Evolutionary conservation across 2,888 invertebrate genomes (phyloP), one percentile per base, ranked within the genome.

Genomic region (Hemaris fuciformis): DNA sequence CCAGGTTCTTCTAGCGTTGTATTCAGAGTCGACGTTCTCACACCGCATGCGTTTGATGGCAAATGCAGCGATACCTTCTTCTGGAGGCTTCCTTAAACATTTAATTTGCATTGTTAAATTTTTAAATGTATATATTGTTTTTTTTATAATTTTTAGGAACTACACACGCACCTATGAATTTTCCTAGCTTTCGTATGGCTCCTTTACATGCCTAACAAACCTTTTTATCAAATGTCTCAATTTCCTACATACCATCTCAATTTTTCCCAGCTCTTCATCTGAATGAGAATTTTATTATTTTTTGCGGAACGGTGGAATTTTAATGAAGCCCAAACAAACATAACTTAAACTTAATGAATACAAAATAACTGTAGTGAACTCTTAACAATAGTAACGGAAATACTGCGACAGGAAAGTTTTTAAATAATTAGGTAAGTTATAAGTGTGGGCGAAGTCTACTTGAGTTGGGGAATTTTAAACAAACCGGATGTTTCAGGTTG

Each of bases 41-140:
- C 94, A 0, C 96, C 96, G 75, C 96, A 96, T 7, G 95, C 94
- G 69, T 94, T 94, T 0, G 94, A 94, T 0, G 94, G 94, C 38
- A 95, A 79, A 60, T 88, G 89, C 10, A 95, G 84, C 0, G 88
- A 87, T 27, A 94, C 81, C 46, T 84, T 84, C 48, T 83, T 87
- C 66, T 91, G 83, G 62, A 83, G 76, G 58, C 87, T 89, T 8
- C 94, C 94, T 88, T 85, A 58, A 86, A 82, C 18, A 22, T 48
- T 4, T 6, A n/a, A n/a, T 13, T 22, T 53, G 31, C 1, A n/a
- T 38, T 38, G n/a, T n/a, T 38, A 38, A 38, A 27, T 27, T 25
- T 25, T 25, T 25, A 25, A n/a, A n/a, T n/a, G n/a, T n/a, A n/a
- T n/a, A n/a, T n/a, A n/a, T n/a, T n/a, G n/a, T n/a, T n/a, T n/a